Percentiles rank a stretch among this genome's conserved stretches.
Conservation (phyloP, 2,113 vertebrate genomes). For the Heptranchias perlo region DNA sequence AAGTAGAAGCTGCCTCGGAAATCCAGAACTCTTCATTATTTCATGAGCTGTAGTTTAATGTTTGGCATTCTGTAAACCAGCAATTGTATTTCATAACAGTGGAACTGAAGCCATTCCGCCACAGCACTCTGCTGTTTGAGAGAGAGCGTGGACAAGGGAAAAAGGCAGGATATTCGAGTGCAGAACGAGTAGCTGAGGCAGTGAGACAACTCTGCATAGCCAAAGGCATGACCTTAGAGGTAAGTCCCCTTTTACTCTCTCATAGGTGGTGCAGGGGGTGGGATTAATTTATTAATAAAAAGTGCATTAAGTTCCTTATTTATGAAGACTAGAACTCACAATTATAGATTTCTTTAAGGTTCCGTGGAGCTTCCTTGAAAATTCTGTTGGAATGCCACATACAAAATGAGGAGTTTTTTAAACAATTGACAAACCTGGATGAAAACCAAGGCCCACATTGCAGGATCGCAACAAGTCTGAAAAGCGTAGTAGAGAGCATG, state of each 20-base stretch:
- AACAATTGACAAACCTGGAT: neutral
- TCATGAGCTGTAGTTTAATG: neutral
- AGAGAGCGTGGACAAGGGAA: slow-evolving; percentile 40
- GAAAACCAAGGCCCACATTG: neutral
- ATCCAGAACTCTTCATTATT: no score
- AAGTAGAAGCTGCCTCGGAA: neutral
- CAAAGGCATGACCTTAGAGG: slow-evolving; percentile 48
- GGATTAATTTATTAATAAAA: neutral
- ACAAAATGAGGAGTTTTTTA: neutral
- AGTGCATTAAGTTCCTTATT: neutral
- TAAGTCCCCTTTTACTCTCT: slow-evolving; percentile 39
- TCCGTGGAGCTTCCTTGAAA: neutral
- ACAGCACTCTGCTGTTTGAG: slow-evolving; percentile 49
- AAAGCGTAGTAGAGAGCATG: neutral
- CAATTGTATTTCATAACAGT: slow-evolving; percentile 40
- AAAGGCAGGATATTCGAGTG: neutral
- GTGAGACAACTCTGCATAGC: slow-evolving; percentile 51
- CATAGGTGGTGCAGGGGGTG: neutral
- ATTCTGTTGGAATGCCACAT: neutral
- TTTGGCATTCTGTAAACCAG: neutral
- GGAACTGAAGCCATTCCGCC: slow-evolving; percentile 37
- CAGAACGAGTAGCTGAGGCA: slow-evolving; percentile 36
- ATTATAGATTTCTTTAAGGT: neutral
- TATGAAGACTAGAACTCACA: neutral
- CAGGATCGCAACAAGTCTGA: neutral